These are phyloP conservation scores for Scylla paramamosain DNA, from an alignment of 1,140 invertebrate species.

Conservation along the genomic window DNA sequence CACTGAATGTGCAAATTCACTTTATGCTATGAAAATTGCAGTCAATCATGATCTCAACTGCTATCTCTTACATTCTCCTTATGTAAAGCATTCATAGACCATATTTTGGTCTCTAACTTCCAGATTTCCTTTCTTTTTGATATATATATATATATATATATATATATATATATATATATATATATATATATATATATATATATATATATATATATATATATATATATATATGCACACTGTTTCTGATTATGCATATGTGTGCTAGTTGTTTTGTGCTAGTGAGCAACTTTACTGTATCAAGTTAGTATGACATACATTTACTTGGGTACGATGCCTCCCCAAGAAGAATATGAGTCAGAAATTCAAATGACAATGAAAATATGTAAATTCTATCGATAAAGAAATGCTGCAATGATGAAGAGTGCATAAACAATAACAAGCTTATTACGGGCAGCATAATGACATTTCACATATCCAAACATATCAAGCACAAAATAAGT, in stretches of 20 bases:
- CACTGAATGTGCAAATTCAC: no score
- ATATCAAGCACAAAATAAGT: not conserved
- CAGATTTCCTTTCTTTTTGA: not conserved
- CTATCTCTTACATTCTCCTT: no score
- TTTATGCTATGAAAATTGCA: no score
- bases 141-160: constrained; percentile 25
- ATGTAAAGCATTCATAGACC: no score
- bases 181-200: constrained; percentile 32
- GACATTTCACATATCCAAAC: not conserved
- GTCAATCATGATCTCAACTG: no score
- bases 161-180: constrained; percentile 32
- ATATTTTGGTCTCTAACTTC: no score
- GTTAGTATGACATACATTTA: no score
- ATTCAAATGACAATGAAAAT: not conserved
- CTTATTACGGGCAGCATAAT: not conserved
- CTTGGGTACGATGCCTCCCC: no score
- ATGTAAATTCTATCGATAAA: not conserved
- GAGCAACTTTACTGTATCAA: no score
- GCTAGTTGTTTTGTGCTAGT: no score
- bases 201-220: constrained; percentile 33
- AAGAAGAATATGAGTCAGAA: not conserved
- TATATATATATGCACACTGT: not conserved
- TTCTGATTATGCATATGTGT: no score
- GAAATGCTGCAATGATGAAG: not conserved
- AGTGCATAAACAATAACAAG: constrained; percentile 3